Base-by-base conservation (phyloP, 2,113 vertebrate genomes). In the Abramis brama region DNA sequence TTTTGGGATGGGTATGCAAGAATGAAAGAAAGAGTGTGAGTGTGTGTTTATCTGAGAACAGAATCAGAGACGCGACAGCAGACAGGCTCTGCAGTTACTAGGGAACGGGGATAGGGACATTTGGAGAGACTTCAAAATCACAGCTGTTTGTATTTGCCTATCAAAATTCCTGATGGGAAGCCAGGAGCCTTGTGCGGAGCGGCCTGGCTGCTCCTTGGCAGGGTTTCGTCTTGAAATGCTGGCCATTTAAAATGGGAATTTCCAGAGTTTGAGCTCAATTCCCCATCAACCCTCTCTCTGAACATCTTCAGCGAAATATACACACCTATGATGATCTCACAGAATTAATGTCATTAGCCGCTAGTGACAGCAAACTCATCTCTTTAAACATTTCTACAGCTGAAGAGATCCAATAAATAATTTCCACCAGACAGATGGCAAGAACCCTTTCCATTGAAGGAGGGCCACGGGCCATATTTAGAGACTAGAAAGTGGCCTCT, bases 111-210 rank as follows among this genome's bases (percentile, higher is more conserved):
- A 59, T 52, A 17, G 27, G 59, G 50, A 52, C 76, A 39, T 85
- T 87, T 85, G 75, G 77, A 79, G 50, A 71, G 55, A 62, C 17
- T 43, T 83, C 62, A 43, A 39, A 55, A 71, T 81, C 76, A 73
- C 88, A 89, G 88, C 85, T 88, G 88, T 88, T 88, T 33, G 87
- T 90, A 91, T 93, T 94, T 93, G 93, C 89, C 86, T 64, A 57
- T 82, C 81, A 52, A 87, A 83, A 91, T 93, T 92, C 86, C 85
- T 91, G 91, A 91, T 74, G 36, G 23, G 45, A 52, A 25, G 91
- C 92, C 92, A 91, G 87, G 6, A 74, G 81, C 33, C 59, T 47
- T 57, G 82, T 79, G 80, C 30, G 33, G 55, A 85, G 85, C 78
- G 39, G 79, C 45, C 64, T 70, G 80, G 2, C 62, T 82, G 80